phyloP scores from a whole-genome alignment of 2,113 vertebrate species.

The Tapirus terrestris region DNA sequence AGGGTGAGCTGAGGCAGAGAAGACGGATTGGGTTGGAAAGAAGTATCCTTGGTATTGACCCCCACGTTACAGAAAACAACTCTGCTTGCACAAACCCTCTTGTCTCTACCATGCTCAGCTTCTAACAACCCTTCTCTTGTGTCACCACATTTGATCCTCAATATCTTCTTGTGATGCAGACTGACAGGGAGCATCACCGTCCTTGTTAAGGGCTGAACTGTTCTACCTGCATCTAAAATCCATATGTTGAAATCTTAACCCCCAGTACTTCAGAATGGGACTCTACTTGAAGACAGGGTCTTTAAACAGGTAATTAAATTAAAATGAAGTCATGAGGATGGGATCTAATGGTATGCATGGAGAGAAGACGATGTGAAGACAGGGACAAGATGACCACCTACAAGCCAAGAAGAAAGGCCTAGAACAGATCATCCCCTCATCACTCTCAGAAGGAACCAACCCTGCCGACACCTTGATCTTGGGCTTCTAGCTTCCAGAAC shows the following conservation, averaged over 20 bases:
- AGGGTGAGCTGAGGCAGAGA: neutral
- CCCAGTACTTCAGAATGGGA: neutral
- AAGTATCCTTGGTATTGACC: neutral
- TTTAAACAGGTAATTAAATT: neutral
- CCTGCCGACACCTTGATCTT: neutral
- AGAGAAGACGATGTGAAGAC: neutral
- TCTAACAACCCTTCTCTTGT: neutral
- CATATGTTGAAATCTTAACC: no score
- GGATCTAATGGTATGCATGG: rapidly evolving
- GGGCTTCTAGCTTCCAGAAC: neutral
- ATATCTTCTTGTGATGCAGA: neutral
- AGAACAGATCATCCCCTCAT: neutral
- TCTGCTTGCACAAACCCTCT: neutral
- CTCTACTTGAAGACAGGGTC: neutral
- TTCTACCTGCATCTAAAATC: neutral
- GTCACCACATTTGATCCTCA: rapidly evolving
- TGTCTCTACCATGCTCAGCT: rapidly evolving
- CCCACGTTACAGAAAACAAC: neutral
- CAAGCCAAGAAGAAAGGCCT: neutral
- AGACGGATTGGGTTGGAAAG: neutral
- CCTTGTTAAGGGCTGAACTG: neutral
- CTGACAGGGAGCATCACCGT: rapidly evolving
- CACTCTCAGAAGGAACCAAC: neutral
- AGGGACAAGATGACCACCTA: neutral
- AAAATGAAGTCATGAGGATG: neutral